Conservation (phyloP, 2,888 invertebrate species). For the Odontocolon sp. region DNA sequence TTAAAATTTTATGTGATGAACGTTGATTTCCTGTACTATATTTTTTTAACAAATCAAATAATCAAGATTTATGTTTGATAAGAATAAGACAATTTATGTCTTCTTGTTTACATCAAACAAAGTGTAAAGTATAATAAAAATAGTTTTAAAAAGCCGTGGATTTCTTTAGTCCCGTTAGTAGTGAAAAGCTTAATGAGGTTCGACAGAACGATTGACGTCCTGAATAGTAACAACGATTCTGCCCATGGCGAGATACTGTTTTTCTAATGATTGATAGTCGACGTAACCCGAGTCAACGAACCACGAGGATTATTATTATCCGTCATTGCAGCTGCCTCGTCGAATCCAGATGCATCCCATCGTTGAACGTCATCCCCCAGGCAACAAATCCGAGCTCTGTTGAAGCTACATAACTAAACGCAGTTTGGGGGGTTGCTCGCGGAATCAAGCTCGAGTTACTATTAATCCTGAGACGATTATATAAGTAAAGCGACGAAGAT, state of each 20-base stretch:
- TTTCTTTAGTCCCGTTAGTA: too few species aligned
- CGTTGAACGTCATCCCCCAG: slow-evolving; percentile 41
- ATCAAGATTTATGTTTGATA: too few species aligned
- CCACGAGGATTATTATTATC: slow-evolving; percentile 5
- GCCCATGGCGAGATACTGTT: slow-evolving; percentile 23
- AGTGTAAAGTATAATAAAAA: too few species aligned
- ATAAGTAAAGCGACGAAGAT: not conserved
- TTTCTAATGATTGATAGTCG: slow-evolving; percentile 7
- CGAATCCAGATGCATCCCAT: slow-evolving; percentile 1
- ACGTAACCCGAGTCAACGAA: not conserved
- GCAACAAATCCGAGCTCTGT: slow-evolving; percentile 36
- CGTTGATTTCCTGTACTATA: too few species aligned
- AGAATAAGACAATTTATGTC: too few species aligned
- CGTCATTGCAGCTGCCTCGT: slow-evolving; percentile 24
- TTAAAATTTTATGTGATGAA: too few species aligned
- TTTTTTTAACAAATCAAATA: too few species aligned
- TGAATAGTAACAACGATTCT: not conserved
- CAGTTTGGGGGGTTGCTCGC: too few species aligned
- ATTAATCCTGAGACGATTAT: slow-evolving; percentile 37
- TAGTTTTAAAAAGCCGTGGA: too few species aligned
- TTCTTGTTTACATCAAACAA: too few species aligned
- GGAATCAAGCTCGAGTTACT: slow-evolving; percentile 39
- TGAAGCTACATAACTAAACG: not conserved
- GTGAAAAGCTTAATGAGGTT: too few species aligned
- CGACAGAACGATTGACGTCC: too few species aligned